Percentiles rank a stretch among this genome's conserved stretches.
Conservation (phyloP, 2,113 vertebrate species). For the Nothobranchius furzeri region DNA sequence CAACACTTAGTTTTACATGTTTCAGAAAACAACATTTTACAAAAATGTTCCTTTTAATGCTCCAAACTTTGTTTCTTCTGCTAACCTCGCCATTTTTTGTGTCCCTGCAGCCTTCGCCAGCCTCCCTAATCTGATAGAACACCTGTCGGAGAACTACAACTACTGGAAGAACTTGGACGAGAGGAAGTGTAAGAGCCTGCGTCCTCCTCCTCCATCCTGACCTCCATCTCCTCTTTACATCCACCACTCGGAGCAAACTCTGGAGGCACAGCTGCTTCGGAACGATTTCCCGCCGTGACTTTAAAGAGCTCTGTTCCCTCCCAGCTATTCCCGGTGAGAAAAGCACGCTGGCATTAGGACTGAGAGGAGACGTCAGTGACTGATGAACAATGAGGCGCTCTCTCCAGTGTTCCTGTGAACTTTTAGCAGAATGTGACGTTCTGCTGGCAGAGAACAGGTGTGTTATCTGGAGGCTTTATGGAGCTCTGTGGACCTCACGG, state of each 20-base stretch:
- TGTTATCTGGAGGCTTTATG: slow-evolving; percentile 2
- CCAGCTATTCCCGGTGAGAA: neutral
- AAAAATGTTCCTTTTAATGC: too few species aligned
- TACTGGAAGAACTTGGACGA: slow-evolving; percentile 97
- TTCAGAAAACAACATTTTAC: too few species aligned
- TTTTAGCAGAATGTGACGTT: slow-evolving; percentile 5
- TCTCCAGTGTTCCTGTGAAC: neutral
- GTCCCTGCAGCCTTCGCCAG: slow-evolving; percentile 87
- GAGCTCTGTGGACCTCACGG: neutral
- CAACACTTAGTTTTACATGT: too few species aligned
- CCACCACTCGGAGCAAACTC: neutral
- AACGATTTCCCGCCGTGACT: slow-evolving; percentile 71
- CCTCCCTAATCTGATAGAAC: slow-evolving; percentile 91
- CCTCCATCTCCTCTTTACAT: slow-evolving; percentile 14
- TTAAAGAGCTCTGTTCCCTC: slow-evolving; percentile 18
- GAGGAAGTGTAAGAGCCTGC: slow-evolving; percentile 89
- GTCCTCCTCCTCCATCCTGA: slow-evolving; percentile 83
- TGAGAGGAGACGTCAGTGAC: neutral
- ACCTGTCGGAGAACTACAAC: slow-evolving; percentile 93
- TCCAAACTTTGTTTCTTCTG: neutral
- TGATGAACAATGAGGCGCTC: slow-evolving; percentile 24
- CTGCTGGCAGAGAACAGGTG: slow-evolving; percentile 4
- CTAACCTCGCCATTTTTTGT: neutral
- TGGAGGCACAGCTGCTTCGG: too few species aligned
- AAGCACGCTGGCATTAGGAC: neutral